Percentiles rank a stretch among this genome's conserved stretches.
phyloP scores from a whole-genome alignment of 2,797 vertebrate genomes.

The Manis crassicaudata region DNA sequence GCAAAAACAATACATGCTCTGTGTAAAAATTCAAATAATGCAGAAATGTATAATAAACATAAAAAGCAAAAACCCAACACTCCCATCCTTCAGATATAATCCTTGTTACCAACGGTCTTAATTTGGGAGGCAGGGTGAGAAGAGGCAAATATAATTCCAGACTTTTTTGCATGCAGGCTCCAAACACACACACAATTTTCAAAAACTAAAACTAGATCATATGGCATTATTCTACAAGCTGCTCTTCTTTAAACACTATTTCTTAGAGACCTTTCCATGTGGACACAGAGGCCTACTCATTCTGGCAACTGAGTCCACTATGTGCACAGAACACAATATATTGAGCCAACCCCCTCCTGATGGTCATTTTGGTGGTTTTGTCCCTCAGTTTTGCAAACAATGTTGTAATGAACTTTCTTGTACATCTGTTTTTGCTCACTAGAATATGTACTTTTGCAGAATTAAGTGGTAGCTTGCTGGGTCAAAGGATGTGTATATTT shows the following conservation, averaged over 20 bases:
- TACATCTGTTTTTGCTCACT: not conserved
- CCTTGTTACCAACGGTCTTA: not conserved
- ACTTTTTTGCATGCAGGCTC: constrained; percentile 16
- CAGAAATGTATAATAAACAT: not conserved
- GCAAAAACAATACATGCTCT: not conserved
- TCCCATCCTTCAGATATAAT: not conserved
- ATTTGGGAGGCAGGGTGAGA: not conserved
- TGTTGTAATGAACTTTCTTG: not conserved
- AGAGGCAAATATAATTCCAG: not conserved
- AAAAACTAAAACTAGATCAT: not conserved
- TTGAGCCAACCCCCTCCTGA: not conserved
- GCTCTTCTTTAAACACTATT: not conserved
- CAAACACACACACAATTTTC: constrained; percentile 17
- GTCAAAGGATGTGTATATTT: not conserved
- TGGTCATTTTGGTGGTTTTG: not conserved
- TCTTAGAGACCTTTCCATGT: not conserved
- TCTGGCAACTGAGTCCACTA: not conserved
- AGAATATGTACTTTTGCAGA: not conserved
- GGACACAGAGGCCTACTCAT: not conserved
- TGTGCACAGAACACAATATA: not conserved
- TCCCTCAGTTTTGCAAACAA: not conserved
- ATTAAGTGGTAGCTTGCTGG: not conserved
- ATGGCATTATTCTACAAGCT: not conserved
- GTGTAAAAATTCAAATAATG: constrained; percentile 24
- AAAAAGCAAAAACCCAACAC: not conserved